Percentiles rank a stretch among this genome's conserved stretches.
Evolutionary conservation across 2,113 vertebrate genomes (phyloP).

Genomic region (Sapayoa aenigma): DNA sequence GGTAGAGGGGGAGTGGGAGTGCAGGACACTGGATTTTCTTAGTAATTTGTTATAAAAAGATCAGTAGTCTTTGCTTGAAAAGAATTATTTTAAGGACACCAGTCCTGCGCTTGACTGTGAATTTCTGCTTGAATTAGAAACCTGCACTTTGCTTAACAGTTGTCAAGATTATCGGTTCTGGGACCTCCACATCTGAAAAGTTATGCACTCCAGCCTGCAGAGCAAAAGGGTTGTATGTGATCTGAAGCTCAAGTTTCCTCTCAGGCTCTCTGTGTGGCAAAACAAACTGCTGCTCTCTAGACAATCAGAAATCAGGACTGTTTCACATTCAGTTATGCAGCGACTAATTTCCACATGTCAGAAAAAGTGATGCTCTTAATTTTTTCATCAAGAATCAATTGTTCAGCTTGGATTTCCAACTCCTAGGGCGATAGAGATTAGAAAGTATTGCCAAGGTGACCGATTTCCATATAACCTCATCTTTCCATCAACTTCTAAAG

Average conservation of each 20-base stretch:
- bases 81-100: background rate
- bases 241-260: slow-evolving; percentile 20
- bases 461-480: slow-evolving; percentile 55
- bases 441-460: slow-evolving; percentile 55
- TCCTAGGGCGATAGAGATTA: slow-evolving; percentile 35
- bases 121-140: background rate
- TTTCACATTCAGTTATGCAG: slow-evolving; percentile 57
- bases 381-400: slow-evolving; percentile 67
- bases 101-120: background rate
- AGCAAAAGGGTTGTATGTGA: background rate
- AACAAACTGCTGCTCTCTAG: slow-evolving; percentile 11
- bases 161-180: slow-evolving; percentile 23
- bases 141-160: background rate
- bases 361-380: slow-evolving; percentile 59
- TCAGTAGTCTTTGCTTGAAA: background rate
- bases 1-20: background rate
- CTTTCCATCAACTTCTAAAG: slow-evolving; percentile 18
- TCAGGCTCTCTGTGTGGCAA: background rate
- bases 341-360: slow-evolving; percentile 57
- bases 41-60: background rate
- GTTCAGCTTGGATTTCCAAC: slow-evolving; percentile 50
- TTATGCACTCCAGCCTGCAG: background rate
- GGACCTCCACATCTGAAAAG: background rate
- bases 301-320: slow-evolving; percentile 39
- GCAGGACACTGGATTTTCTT: background rate